phyloP scores from a whole-genome alignment of 2,888 invertebrate species.

The Tipula unca region DNA sequence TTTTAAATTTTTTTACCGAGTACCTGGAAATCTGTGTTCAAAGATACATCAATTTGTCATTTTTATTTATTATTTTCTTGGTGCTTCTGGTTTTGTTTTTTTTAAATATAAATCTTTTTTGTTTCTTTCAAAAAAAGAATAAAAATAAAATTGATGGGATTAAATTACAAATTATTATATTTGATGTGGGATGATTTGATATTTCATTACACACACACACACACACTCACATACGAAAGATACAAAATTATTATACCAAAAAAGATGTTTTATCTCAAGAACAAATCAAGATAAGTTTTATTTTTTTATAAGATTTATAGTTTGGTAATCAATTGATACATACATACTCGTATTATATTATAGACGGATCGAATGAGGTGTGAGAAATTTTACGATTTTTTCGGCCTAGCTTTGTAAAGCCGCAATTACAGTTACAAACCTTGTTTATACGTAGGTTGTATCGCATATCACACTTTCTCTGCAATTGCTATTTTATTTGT shows the following conservation, averaged over 20 bases:
- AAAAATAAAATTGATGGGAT: not conserved
- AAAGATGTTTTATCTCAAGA: not conserved
- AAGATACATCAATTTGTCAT: not conserved
- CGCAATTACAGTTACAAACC: no score
- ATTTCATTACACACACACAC: not conserved
- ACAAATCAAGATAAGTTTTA: not conserved
- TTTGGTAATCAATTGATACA: not conserved
- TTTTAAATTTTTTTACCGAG: not conserved
- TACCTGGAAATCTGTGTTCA: not conserved
- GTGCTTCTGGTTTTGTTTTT: not conserved
- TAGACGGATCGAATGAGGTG: not conserved
- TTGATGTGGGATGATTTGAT: not conserved
- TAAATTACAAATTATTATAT: slow-evolving; percentile 4
- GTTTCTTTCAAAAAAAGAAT: no score
- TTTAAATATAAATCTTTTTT: not conserved
- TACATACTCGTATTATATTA: no score
- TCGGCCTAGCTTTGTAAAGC: not conserved
- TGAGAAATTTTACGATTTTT: not conserved
- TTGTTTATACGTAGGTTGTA: no score
- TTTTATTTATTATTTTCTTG: not conserved
- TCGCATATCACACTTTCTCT: no score
- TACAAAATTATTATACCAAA: not conserved
- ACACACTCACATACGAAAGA: not conserved
- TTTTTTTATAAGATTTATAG: not conserved
- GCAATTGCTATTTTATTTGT: no score